Conservation (phyloP, 2,113 vertebrate species). For the Nyctereutes procyonoides region DNA sequence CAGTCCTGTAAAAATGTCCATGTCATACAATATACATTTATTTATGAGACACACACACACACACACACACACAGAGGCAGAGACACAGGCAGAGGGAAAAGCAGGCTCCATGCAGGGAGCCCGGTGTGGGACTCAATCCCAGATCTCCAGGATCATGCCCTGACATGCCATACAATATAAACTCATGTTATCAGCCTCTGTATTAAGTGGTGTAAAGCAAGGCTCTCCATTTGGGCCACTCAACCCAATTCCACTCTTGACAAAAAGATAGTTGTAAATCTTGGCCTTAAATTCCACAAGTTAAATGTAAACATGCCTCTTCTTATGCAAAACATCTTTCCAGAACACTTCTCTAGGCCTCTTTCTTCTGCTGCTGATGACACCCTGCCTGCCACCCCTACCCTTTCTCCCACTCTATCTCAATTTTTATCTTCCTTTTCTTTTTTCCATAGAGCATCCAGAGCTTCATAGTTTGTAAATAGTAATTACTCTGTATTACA, state of each 20-base stretch:
- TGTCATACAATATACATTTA: not conserved
- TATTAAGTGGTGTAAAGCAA: slow-evolving; percentile 7
- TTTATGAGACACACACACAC: too few relatives aligned
- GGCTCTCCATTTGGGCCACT: not conserved
- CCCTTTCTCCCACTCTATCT: not conserved
- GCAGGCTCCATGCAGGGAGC: too few relatives aligned
- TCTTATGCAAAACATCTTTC: slow-evolving; percentile 23
- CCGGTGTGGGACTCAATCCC: too few relatives aligned
- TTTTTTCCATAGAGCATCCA: not conserved
- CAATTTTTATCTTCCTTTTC: not conserved
- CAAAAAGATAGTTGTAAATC: slow-evolving; percentile 15
- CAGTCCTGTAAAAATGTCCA: not conserved
- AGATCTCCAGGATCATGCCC: too few relatives aligned
- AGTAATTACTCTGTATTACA: slow-evolving; percentile 1
- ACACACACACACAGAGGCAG: too few relatives aligned
- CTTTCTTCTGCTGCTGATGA: not conserved
- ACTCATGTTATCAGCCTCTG: not conserved
- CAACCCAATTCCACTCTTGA: not conserved
- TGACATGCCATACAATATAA: not conserved
- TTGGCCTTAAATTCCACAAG: not conserved
- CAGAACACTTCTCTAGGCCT: not conserved
- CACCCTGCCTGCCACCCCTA: not conserved
- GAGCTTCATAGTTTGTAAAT: slow-evolving; percentile 15
- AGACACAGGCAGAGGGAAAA: too few relatives aligned
- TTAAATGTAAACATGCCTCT: not conserved